Evolutionary conservation across 2,888 invertebrate genomes (phyloP).

Genomic region (Ommatoiulus sabulosus): DNA sequence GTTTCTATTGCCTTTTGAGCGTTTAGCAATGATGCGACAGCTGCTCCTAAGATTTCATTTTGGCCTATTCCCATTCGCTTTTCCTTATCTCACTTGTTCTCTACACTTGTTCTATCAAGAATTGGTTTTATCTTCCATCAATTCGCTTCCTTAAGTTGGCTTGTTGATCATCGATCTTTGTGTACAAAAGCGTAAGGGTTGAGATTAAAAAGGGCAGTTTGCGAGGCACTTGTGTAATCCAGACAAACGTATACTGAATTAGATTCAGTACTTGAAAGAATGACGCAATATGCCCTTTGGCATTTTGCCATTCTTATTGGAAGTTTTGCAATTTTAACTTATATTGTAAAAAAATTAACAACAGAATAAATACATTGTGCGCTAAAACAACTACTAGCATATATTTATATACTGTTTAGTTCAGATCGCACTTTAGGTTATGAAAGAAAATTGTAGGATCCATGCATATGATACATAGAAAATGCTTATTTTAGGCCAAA

Average conservation of each 20-base stretch:
- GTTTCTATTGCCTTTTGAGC: background rate
- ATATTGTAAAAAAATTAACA: too few species aligned
- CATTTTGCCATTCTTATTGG: too few species aligned
- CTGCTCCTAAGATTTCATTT: background rate
- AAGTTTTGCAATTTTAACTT: too few species aligned
- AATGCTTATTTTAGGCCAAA: too few species aligned
- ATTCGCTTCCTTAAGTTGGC: background rate
- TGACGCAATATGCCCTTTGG: background rate
- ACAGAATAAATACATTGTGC: too few species aligned
- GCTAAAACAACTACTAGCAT: too few species aligned
- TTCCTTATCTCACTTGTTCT: background rate
- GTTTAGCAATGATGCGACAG: slow-evolving; percentile 3
- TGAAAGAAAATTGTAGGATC: too few species aligned
- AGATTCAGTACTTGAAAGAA: background rate
- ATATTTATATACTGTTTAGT: too few species aligned
- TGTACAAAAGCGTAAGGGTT: background rate
- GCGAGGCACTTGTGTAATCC: background rate
- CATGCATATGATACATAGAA: too few species aligned
- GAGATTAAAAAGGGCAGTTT: background rate
- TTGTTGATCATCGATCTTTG: slow-evolving; percentile 12
- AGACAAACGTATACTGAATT: background rate
- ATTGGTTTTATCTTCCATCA: background rate
- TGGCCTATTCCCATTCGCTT: background rate
- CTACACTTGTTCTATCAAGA: background rate
- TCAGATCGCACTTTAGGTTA: too few species aligned